phyloP scores from a whole-genome alignment of 2,888 invertebrate genomes.

The Villa cingulata region DNA sequence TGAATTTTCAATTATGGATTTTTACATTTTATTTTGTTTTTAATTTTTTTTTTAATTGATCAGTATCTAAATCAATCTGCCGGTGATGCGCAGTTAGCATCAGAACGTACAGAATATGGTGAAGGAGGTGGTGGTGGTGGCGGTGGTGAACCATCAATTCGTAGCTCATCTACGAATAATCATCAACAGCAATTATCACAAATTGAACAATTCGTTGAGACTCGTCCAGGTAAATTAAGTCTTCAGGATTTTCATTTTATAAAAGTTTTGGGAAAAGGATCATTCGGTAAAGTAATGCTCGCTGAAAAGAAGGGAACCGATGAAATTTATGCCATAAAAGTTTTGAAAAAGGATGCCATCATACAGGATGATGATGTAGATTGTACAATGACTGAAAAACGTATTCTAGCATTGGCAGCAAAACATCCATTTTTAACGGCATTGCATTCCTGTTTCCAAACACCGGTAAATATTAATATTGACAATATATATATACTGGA shows the following conservation, averaged over 20 bases:
- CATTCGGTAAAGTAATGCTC: slow-evolving; percentile 98
- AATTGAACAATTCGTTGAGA: slow-evolving; percentile 26
- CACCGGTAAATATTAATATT: slow-evolving; percentile 44
- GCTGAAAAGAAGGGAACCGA: slow-evolving; percentile 88
- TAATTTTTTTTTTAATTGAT: slow-evolving; percentile 4
- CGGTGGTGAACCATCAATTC: slow-evolving; percentile 21
- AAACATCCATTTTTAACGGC: slow-evolving; percentile 96
- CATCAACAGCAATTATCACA: slow-evolving; percentile 20
- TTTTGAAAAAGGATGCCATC: slow-evolving; percentile 94
- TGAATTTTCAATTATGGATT: no score
- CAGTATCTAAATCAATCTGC: slow-evolving; percentile 34
- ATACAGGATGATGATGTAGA: slow-evolving; percentile 99
- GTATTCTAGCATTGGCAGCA: slow-evolving; percentile 92
- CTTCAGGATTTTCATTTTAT: slow-evolving; percentile 90
- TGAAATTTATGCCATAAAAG: slow-evolving; percentile 76
- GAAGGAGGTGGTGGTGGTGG: slow-evolving; percentile 20
- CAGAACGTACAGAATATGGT: slow-evolving; percentile 29
- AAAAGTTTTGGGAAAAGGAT: slow-evolving; percentile 97
- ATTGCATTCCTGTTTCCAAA: slow-evolving; percentile 94
- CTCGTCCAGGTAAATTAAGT: slow-evolving; percentile 45
- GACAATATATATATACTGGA: neutral
- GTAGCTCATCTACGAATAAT: slow-evolving; percentile 9
- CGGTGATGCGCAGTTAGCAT: slow-evolving; percentile 37
- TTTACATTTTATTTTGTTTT: slow-evolving; percentile 1
- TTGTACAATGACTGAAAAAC: slow-evolving; percentile 97